Percentiles rank a stretch among this genome's conserved stretches.
These are phyloP conservation scores for Lepus timidus DNA, from an alignment of 2,113 vertebrate genomes.

Conservation along the genomic window DNA sequence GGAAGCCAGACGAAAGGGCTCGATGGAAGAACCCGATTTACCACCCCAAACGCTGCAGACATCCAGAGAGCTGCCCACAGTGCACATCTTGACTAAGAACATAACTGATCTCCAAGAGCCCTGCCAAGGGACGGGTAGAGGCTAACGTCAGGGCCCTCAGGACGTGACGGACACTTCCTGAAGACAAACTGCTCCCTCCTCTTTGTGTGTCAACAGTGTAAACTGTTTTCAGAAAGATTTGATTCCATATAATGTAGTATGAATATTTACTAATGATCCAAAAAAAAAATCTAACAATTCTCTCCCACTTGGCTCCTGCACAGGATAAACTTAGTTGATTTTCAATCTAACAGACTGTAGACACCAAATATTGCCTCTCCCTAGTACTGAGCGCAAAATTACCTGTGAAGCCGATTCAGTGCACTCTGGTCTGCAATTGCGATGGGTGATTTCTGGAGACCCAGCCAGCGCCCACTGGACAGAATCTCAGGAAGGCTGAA, in stretches of 20 bases:
- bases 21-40: neutral
- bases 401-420: neutral
- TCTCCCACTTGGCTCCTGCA: neutral
- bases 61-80: neutral
- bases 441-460: neutral
- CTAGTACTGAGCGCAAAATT: neutral
- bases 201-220: no score
- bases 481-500: neutral
- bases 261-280: slow-evolving; percentile 34
- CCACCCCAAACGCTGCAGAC: neutral
- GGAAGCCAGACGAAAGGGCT: neutral
- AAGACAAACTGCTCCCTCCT: neutral
- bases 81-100: neutral
- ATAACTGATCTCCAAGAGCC: neutral
- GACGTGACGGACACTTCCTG: neutral
- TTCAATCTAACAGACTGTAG: neutral
- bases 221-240: neutral
- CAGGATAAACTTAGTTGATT: neutral
- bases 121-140: neutral
- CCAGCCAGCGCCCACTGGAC: neutral
- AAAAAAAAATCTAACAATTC: neutral
- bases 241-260: neutral
- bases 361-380: neutral
- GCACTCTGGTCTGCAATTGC: slow-evolving; percentile 30
- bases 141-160: neutral